These are phyloP conservation scores for Diabrotica undecimpunctata DNA, from an alignment of 1,140 invertebrate species.

Conservation along the genomic window DNA sequence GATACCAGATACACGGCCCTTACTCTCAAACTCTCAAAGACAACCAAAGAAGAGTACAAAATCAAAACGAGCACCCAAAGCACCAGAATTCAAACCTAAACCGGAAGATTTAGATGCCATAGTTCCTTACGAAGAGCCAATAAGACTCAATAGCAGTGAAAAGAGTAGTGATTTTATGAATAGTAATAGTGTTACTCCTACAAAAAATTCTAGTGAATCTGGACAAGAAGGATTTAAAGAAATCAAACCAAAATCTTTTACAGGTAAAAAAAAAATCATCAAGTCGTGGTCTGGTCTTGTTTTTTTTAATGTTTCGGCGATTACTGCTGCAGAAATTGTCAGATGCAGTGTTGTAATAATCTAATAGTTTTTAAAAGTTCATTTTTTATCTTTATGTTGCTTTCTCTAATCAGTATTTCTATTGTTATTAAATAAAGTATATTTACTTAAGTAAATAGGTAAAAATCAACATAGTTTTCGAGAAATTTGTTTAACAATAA, in stretches of 20 bases:
- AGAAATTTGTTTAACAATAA: no score
- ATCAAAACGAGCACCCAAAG: slow-evolving; percentile 44
- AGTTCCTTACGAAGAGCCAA: slow-evolving; percentile 51
- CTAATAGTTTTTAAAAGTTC: no score
- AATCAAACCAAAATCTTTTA: slow-evolving; percentile 46
- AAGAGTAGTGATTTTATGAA: slow-evolving; percentile 50
- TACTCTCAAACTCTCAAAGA: slow-evolving; percentile 23
- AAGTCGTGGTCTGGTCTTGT: no score
- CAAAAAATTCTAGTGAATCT: slow-evolving; percentile 1
- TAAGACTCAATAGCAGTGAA: slow-evolving; percentile 37
- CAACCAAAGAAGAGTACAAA: slow-evolving; percentile 40
- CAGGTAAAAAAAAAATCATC: slow-evolving; percentile 24
- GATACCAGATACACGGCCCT: slow-evolving; percentile 38
- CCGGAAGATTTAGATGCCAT: slow-evolving; percentile 48
- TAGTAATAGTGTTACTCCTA: background rate
- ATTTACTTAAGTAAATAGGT: no score
- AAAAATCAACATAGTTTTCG: no score
- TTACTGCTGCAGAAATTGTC: no score
- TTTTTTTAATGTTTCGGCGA: no score
- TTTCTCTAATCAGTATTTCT: no score
- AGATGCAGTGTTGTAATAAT: no score
- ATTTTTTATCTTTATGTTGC: no score
- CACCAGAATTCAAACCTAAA: slow-evolving; percentile 47
- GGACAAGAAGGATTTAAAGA: slow-evolving; percentile 47
- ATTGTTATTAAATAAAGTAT: no score